Percentiles rank a stretch among this genome's conserved stretches.
phyloP scores from a whole-genome alignment of 2,797 vertebrate species.

The Apogon hyalosoma region DNA sequence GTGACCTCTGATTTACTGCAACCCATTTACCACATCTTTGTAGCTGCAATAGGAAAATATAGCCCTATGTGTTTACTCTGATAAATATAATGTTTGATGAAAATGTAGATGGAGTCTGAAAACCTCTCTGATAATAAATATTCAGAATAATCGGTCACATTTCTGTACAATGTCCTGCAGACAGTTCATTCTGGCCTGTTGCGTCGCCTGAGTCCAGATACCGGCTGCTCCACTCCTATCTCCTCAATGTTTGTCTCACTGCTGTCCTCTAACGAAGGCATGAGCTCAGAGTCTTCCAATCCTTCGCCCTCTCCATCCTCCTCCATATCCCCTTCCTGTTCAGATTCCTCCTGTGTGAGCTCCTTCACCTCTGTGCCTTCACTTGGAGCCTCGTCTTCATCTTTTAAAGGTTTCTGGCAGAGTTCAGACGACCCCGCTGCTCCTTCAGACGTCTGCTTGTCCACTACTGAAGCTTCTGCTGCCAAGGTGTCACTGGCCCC shows the following conservation, averaged over 20 bases:
- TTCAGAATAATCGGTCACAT: slow-evolving; percentile 35
- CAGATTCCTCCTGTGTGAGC: slow-evolving; percentile 34
- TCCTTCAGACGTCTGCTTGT: slow-evolving; percentile 1
- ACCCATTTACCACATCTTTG: background rate
- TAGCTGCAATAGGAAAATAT: slow-evolving; percentile 26
- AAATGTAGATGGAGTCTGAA: slow-evolving; percentile 10
- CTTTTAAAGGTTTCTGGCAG: slow-evolving; percentile 16
- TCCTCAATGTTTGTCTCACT: slow-evolving; percentile 64
- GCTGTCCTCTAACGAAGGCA: slow-evolving; percentile 65
- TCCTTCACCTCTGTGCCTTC: slow-evolving; percentile 55
- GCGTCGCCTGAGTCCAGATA: slow-evolving; percentile 83
- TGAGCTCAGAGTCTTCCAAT: slow-evolving; percentile 49
- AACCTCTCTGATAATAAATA: slow-evolving; percentile 58
- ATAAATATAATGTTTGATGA: slow-evolving; percentile 3
- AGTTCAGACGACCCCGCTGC: background rate
- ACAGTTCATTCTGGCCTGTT: slow-evolving; percentile 82
- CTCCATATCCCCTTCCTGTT: slow-evolving; percentile 7
- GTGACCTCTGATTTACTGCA: too few species aligned
- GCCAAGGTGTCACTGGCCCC: slow-evolving; percentile 66
- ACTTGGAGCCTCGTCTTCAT: slow-evolving; percentile 20
- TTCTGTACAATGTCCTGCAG: slow-evolving; percentile 11
- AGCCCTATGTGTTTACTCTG: slow-evolving; percentile 3
- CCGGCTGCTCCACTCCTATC: slow-evolving; percentile 49
- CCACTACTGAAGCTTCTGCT: slow-evolving; percentile 9
- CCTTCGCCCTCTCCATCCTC: slow-evolving; percentile 34